These are phyloP conservation scores for Drosophila lacertosa DNA, from an alignment of 1,140 invertebrate species.

Conservation along the genomic window DNA sequence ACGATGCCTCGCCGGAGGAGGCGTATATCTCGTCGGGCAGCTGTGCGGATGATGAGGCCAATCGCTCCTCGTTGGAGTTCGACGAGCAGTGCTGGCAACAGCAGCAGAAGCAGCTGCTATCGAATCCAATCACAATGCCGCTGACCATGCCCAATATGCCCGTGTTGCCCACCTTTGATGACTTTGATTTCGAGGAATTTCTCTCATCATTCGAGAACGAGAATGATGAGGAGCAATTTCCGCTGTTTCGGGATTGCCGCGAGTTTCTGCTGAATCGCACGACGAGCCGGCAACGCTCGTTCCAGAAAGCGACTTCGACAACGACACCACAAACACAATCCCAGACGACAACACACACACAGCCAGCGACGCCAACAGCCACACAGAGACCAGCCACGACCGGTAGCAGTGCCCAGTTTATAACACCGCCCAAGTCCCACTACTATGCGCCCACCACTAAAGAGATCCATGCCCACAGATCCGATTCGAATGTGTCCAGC, in stretches of 20 bases:
- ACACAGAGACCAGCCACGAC: conserved; percentile 28
- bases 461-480: conserved; percentile 61
- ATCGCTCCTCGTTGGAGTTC: conserved; percentile 71
- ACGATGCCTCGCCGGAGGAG: conserved; percentile 77
- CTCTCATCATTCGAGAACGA: conserved; percentile 85
- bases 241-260: conserved; percentile 82
- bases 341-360: conserved; percentile 37
- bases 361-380: conserved; percentile 28
- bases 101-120: conserved; percentile 62
- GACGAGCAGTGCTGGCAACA: conserved; percentile 74
- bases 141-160: conserved; percentile 50
- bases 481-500: conserved; percentile 44
- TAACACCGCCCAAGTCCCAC: conserved; percentile 14
- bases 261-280: conserved; percentile 81
- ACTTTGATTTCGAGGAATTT: conserved; percentile 85
- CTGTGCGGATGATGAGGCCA: conserved; percentile 75
- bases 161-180: conserved; percentile 73
- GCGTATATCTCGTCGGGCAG: conserved; percentile 59
- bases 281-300: conserved; percentile 73
- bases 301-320: conserved; percentile 69
- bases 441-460: conserved; percentile 33
- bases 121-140: conserved; percentile 42
- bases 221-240: conserved; percentile 83
- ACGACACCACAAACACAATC: conserved; percentile 11
- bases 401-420: conserved; percentile 22